Percentiles rank a stretch among this genome's conserved stretches.
Conservation (phyloP, 2,888 invertebrate genomes). For the Cryptophagus acutangulus region DNA sequence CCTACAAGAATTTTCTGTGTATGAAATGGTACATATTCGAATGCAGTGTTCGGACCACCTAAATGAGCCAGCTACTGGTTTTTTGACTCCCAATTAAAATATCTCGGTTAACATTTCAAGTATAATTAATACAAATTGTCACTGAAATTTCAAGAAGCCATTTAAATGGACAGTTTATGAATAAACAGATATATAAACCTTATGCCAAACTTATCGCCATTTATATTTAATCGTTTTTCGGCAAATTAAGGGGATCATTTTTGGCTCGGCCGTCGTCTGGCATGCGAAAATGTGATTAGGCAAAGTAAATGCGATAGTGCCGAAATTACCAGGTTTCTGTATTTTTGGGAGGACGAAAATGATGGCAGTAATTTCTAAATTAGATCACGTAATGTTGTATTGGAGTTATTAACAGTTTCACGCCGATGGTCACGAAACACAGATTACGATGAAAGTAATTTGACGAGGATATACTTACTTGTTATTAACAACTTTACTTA, state of each 20-base stretch:
- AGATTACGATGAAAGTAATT: conserved; percentile 4
- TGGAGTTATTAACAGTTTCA: neutral
- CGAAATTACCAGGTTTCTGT: too few relatives aligned
- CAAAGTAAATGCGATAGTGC: too few relatives aligned
- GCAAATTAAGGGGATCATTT: too few relatives aligned
- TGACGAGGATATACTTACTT: conserved; percentile 15
- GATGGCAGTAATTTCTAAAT: neutral
- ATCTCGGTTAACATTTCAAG: conserved; percentile 36
- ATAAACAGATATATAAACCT: neutral
- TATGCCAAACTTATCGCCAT: neutral
- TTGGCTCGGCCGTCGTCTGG: too few relatives aligned
- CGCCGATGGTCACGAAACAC: conserved; percentile 4
- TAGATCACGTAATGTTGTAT: conserved; percentile 1
- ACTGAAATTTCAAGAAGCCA: conserved; percentile 28
- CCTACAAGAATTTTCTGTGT: too few relatives aligned
- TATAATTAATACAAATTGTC: conserved; percentile 44
- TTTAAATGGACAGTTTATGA: conserved; percentile 9
- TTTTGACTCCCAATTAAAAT: conserved; percentile 36
- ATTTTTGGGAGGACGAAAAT: too few relatives aligned
- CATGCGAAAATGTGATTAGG: too few relatives aligned
- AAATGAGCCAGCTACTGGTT: conserved; percentile 3
- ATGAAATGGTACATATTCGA: conserved; percentile 2
- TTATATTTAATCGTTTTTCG: neutral
- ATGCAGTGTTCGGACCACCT: conserved; percentile 8
- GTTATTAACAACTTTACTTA: conserved; percentile 28